Evolutionary conservation across 2,888 invertebrate species (phyloP), one percentile per base, ranked within the genome.

Genomic region (Parnassius glacialis): DNA sequence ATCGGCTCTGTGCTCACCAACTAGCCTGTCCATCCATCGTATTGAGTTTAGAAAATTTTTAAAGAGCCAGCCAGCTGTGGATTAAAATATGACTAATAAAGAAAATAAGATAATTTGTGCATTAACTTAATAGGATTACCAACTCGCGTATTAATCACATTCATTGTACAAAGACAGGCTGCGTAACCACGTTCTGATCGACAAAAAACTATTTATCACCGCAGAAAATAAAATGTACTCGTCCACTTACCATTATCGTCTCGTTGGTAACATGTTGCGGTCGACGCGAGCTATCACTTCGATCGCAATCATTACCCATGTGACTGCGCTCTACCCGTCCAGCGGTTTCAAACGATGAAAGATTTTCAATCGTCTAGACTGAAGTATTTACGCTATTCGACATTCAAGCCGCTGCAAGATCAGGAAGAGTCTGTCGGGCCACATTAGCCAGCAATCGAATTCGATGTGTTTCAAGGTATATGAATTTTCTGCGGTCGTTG

Each of bases 201-300:
- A 81, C 79, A 78, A 74, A 76, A 77, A 76, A 71, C 71, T 79
- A 72, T 78, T 78, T 72, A 76, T 76, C 79, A 76, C 82, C 79
- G 74, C 81, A 83, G 77, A 80, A 78, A 83, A 83, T 80, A 83
- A 83, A 85, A 82, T 72, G 74, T 76, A 76, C 70, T 73, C 78
- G 73, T 75, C 70, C 74, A 76, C 78, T 74, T 68, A 75, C 80
- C 85, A 88, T 89, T 89, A 89, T 85, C 87, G 80, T 88, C 89
- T 88, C 83, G 85, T 89, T 87, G 75, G 70, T 74, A 83, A 79
- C 83, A 83, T 85, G 87, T 87, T 90, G 90, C 72, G 89, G 90
- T 90, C 76, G 79, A 74, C 70, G 75, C 80, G 73, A 80, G 79
- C 83, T 81, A 86, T 87, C 82, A 81, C 73, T 82, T 73, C 81